Evolutionary conservation across 2,888 invertebrate genomes (phyloP).

Genomic region (Periphyllus acericola): DNA sequence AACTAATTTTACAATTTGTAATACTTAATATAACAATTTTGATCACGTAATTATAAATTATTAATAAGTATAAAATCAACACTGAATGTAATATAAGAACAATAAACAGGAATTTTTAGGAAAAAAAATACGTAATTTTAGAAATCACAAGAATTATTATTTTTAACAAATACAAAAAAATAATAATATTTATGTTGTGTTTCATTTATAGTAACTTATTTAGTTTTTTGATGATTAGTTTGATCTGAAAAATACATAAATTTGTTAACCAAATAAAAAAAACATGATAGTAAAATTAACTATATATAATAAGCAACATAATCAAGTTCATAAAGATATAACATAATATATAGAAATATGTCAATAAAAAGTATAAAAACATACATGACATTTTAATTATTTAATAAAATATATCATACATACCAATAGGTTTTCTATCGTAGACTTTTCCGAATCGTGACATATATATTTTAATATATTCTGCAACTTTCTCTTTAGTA

Average conservation of each 20-base stretch:
- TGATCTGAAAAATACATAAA: constrained; percentile 36
- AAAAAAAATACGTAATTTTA: not conserved
- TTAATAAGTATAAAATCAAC: not conserved
- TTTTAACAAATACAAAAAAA: not conserved
- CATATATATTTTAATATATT: constrained; percentile 91
- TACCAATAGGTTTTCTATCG: constrained; percentile 46
- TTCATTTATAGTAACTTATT: not conserved
- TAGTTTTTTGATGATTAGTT: constrained; percentile 8
- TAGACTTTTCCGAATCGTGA: constrained; percentile 88
- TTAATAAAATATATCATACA: not conserved
- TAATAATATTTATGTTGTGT: not conserved
- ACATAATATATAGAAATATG: not conserved
- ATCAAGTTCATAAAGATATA: not conserved
- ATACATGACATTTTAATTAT: not conserved
- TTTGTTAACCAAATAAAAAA: not conserved
- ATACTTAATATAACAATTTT: constrained; percentile 22
- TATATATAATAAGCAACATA: not conserved
- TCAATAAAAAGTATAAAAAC: not conserved
- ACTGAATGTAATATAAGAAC: not conserved
- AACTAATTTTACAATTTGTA: constrained; percentile 1
- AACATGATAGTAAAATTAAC: not conserved
- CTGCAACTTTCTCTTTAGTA: constrained; percentile 86
- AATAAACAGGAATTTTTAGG: not conserved
- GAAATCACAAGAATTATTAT: not conserved
- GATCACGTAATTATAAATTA: not conserved